phyloP scores from a whole-genome alignment of 2,113 vertebrate species.

The Brienomyrus longianalis region DNA sequence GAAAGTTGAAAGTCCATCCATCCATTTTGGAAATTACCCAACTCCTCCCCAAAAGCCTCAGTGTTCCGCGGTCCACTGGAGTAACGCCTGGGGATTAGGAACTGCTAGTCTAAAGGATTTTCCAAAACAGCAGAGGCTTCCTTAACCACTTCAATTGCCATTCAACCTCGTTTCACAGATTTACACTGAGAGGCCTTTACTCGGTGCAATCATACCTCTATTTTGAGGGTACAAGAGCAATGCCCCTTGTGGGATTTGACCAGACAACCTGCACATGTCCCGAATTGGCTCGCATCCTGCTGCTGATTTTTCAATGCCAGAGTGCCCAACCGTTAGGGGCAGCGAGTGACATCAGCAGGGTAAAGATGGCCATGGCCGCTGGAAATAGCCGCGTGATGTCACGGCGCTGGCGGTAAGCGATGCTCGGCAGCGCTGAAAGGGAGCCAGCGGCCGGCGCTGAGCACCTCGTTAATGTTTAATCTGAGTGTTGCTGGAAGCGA shows the following conservation, averaged over 20 bases:
- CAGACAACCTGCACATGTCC: neutral
- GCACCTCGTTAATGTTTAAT: constrained; percentile 16
- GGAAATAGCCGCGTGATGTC: constrained; percentile 56
- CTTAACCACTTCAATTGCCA: neutral
- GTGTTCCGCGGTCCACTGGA: neutral
- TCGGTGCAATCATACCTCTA: neutral
- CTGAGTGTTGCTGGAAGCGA: neutral
- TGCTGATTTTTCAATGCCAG: neutral
- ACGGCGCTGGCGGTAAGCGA: constrained; percentile 45
- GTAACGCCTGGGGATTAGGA: neutral
- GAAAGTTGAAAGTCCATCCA: neutral
- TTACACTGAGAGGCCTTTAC: neutral
- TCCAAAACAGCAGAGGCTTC: neutral
- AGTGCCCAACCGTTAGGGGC: neutral
- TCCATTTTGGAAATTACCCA: neutral
- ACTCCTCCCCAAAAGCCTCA: neutral
- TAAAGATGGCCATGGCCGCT: constrained; percentile 48
- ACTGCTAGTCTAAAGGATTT: neutral
- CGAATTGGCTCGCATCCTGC: neutral
- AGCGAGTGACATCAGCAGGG: constrained; percentile 45
- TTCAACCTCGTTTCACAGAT: neutral
- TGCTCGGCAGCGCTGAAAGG: constrained; percentile 33
- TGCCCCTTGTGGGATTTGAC: neutral
- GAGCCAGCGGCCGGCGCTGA: neutral
- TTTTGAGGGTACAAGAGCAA: neutral